phyloP scores from a whole-genome alignment of 2,888 invertebrate species.

The Odontocolon sp. region DNA sequence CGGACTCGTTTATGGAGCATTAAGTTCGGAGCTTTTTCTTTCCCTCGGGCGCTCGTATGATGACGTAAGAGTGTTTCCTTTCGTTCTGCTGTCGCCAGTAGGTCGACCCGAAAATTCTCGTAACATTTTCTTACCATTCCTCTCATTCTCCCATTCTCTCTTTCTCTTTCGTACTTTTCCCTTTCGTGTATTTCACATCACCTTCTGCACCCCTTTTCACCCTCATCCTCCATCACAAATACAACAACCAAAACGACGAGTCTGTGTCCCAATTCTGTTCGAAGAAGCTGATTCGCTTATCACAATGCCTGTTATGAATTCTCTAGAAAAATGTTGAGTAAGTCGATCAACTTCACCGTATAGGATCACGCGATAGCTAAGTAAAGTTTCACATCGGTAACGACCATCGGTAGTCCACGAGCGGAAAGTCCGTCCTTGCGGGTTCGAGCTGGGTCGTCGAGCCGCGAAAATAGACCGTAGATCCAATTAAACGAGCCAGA shows the following conservation, averaged over 20 bases:
- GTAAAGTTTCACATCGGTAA: constrained; percentile 48
- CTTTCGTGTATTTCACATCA: too few relatives aligned
- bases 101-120: constrained; percentile 41
- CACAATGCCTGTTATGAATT: too few relatives aligned
- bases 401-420: constrained; percentile 25
- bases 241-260: constrained; percentile 12
- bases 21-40: constrained; percentile 28
- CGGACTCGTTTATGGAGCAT: constrained; percentile 52
- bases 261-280: too few relatives aligned
- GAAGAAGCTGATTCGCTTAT: too few relatives aligned
- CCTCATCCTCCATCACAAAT: constrained; percentile 12
- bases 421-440: constrained; percentile 36
- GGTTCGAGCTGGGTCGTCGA: constrained; percentile 12
- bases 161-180: neutral
- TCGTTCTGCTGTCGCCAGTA: constrained; percentile 17
- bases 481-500: constrained; percentile 55
- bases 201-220: neutral
- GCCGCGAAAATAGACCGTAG: constrained; percentile 54
- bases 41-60: constrained; percentile 14
- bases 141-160: neutral
- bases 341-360: too few relatives aligned
- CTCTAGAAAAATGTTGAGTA: too few relatives aligned
- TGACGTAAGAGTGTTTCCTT: constrained; percentile 46
- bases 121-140: constrained; percentile 14
- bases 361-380: too few relatives aligned